Evolutionary conservation across 2,797 vertebrate genomes (phyloP).

Genomic region (Gadopsis marmoratus): DNA sequence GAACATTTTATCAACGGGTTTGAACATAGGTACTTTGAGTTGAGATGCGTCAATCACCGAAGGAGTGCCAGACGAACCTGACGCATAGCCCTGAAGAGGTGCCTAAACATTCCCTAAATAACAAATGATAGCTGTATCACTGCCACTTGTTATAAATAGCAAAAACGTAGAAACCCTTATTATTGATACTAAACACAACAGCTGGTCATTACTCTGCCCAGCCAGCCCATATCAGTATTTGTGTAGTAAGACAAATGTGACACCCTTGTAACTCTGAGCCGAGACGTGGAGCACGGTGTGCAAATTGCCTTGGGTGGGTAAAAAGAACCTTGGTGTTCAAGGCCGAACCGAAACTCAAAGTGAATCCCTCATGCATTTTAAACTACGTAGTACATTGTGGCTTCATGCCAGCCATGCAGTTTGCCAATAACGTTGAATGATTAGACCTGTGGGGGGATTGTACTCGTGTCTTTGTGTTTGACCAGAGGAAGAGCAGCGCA

Average conservation of each 20-base stretch:
- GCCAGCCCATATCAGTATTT: constrained; percentile 55
- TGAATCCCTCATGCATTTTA: constrained; percentile 60
- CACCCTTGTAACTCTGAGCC: constrained; percentile 33
- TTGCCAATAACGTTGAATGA: constrained; percentile 68
- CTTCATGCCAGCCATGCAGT: constrained; percentile 59
- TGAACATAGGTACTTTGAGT: constrained; percentile 40
- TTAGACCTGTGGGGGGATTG: constrained; percentile 62
- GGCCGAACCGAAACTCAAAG: constrained; percentile 46
- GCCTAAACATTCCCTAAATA: constrained; percentile 32
- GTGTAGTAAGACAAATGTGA: constrained; percentile 44
- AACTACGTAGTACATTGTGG: constrained; percentile 53
- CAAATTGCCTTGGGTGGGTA: constrained; percentile 42
- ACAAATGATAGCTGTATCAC: constrained; percentile 18
- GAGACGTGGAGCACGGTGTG: constrained; percentile 13
- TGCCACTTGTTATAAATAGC: constrained; percentile 17
- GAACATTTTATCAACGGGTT: constrained; percentile 35
- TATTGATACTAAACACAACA: constrained; percentile 45
- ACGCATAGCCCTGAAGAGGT: constrained; percentile 33
- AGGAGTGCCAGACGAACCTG: constrained; percentile 40
- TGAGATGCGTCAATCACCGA: constrained; percentile 44
- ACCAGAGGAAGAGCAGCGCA: constrained; percentile 56
- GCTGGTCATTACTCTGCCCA: constrained; percentile 47
- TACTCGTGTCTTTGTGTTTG: constrained; percentile 61
- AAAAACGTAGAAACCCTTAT: constrained; percentile 28
- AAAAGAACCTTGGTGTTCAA: constrained; percentile 34